A percentile compares a stretch with the other conserved stretches of the same genome.
phyloP scores from a whole-genome alignment of 2,888 invertebrate species.

The Neoascia interrupta region DNA sequence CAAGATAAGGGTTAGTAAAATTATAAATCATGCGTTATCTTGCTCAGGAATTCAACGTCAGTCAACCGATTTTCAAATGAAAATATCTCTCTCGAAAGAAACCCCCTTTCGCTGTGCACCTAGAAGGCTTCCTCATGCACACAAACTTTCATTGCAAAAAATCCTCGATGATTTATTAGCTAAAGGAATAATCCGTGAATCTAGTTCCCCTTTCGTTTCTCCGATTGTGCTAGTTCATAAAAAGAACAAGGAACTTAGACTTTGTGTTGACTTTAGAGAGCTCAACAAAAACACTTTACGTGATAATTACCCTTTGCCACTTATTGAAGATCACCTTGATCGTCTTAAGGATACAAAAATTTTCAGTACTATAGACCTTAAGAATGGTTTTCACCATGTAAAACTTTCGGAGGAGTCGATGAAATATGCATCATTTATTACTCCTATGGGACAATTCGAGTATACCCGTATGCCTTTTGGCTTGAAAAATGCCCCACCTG shows the following conservation, averaged over 20 bases:
- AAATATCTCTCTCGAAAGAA: slow-evolving; percentile 21
- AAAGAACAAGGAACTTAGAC: background rate
- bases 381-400: slow-evolving; percentile 67
- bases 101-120: slow-evolving; percentile 6
- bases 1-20: background rate
- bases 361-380: slow-evolving; percentile 68
- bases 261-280: background rate
- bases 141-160: slow-evolving; percentile 12
- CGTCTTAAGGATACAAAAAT: slow-evolving; percentile 52
- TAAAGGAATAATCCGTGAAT: slow-evolving; percentile 1
- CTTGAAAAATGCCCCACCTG: slow-evolving; percentile 15
- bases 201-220: background rate
- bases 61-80: slow-evolving; percentile 15
- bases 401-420: background rate
- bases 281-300: slow-evolving; percentile 13
- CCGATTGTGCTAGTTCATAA: slow-evolving; percentile 13
- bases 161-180: slow-evolving; percentile 5
- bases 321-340: slow-evolving; percentile 59
- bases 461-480: slow-evolving; percentile 24
- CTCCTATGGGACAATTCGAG: slow-evolving; percentile 4
- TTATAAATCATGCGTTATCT: slow-evolving; percentile 4
- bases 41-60: background rate
- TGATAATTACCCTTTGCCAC: slow-evolving; percentile 53
- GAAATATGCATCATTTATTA: slow-evolving; percentile 20
- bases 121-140: slow-evolving; percentile 10